Percentiles rank a stretch among this genome's conserved stretches.
These are phyloP conservation scores for Meteorus sp. DNA, from an alignment of 1,140 invertebrate genomes.

Conservation along the genomic window DNA sequence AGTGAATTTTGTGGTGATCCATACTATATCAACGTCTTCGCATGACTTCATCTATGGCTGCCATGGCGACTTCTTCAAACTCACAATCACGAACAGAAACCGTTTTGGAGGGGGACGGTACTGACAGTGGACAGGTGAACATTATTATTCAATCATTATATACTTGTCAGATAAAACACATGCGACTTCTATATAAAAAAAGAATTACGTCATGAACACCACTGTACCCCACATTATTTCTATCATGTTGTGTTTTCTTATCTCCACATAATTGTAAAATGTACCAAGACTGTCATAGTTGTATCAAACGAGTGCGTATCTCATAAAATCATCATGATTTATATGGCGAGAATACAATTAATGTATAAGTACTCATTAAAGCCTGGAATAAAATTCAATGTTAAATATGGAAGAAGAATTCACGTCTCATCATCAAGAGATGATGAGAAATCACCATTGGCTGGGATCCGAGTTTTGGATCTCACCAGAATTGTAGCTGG, in stretches of 20 bases:
- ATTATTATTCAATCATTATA: conserved; percentile 12
- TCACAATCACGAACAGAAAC: conserved; percentile 45
- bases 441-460: conserved; percentile 52
- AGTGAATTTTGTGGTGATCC: no score
- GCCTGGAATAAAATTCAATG: neutral
- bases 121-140: conserved; percentile 41
- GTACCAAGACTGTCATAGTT: no score
- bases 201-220: no score
- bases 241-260: no score
- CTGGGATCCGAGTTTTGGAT: conserved; percentile 78
- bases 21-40: no score
- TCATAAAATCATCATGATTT: no score
- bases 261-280: no score
- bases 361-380: neutral
- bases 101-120: conserved; percentile 37
- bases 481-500: conserved; percentile 81
- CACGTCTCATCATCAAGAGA: neutral
- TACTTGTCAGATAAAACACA: neutral
- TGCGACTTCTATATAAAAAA: neutral
- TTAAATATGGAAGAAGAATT: neutral
- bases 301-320: no score
- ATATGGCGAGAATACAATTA: neutral
- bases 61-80: conserved; percentile 38
- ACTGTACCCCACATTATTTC: no score
- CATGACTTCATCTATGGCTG: conserved; percentile 31